These are phyloP conservation scores for Epicauta chinensis DNA, from an alignment of 1,140 invertebrate genomes.

Conservation along the genomic window DNA sequence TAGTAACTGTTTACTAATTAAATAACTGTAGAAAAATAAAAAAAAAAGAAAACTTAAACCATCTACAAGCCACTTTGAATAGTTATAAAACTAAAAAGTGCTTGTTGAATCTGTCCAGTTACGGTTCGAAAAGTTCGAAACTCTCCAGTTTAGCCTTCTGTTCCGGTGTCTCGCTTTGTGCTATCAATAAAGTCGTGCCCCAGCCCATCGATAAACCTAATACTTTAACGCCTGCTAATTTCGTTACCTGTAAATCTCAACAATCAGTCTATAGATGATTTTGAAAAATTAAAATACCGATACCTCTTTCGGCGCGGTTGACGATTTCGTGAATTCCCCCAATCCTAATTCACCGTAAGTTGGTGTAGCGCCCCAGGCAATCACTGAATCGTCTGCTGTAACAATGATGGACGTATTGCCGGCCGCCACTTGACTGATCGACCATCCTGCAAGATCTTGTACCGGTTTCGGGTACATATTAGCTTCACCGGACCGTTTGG, in stretches of 20 bases:
- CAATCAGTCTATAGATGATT: not conserved
- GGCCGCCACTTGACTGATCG: slow-evolving; percentile 74
- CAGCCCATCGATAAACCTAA: slow-evolving; percentile 76
- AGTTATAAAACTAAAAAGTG: not conserved
- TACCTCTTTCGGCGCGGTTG: slow-evolving; percentile 80
- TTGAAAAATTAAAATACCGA: slow-evolving; percentile 2
- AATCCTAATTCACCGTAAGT: slow-evolving; percentile 89
- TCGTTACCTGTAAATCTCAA: slow-evolving; percentile 53
- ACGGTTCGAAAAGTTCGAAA: slow-evolving; percentile 42
- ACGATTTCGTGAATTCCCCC: slow-evolving; percentile 82
- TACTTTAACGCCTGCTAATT: slow-evolving; percentile 74
- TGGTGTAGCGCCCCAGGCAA: slow-evolving; percentile 86
- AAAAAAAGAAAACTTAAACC: too few species aligned
- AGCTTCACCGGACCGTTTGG: slow-evolving; percentile 85
- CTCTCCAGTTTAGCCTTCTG: slow-evolving; percentile 57
- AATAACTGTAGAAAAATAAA: too few species aligned
- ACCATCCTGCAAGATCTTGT: slow-evolving; percentile 87
- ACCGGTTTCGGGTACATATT: slow-evolving; percentile 96
- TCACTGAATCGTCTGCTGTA: slow-evolving; percentile 82
- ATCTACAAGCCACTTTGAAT: too few species aligned
- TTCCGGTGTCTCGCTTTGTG: slow-evolving; percentile 57
- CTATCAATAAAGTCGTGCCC: slow-evolving; percentile 74
- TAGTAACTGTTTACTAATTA: too few species aligned
- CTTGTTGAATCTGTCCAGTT: not conserved
- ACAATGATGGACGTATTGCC: slow-evolving; percentile 78